Base-by-base conservation (phyloP, 2,113 vertebrate species). In the Suncus etruscus region DNA sequence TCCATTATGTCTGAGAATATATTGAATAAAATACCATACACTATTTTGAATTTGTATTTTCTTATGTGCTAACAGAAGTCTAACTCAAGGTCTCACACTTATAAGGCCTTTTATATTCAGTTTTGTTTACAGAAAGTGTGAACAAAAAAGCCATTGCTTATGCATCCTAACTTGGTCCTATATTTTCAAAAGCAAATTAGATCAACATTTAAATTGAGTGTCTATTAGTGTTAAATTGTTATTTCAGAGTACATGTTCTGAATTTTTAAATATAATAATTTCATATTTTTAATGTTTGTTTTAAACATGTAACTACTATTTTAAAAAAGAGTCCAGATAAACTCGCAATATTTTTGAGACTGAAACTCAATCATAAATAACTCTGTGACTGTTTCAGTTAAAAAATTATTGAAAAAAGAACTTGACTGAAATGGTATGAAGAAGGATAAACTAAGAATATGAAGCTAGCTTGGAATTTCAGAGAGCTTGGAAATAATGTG, bases 101-200 rank as follows among this genome's bases (percentile, higher is more conserved):
- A 61, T 61, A 20, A 61, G 58, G 6, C 58, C 58, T 20, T 22
- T 61, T 61, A 69, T 74, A 9, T 1, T 76, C 32, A 25, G n/a
- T 32, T 74, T 77, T 68, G 73, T 65, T 81, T 69, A 32, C 61
- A 83, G 27, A 50, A 96, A 93, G 58, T 0, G 87, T 45, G 92
- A 69, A 39, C 11, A 50, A 54, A 85, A 39, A 0, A 87, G 48
- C 1, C 45, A 85, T 11, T 51, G 3, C 11, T 50, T 27, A 73
- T 11, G 65, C 10, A 77, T 12, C 76, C 85, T 69, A 85, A 24
- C 63, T 66, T 86, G 48, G 50, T 81, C 29, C 18, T 14, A 51
- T 87, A 48, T 50, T 61, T 77, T 54, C 72, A 75, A 91, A 87
- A 61, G 25, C 2, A 76, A 50, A 86, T 27, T 20, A 32, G 18